These are phyloP conservation scores for Pipistrellus kuhlii DNA, from an alignment of 2,797 vertebrate species.

Conservation along the genomic window DNA sequence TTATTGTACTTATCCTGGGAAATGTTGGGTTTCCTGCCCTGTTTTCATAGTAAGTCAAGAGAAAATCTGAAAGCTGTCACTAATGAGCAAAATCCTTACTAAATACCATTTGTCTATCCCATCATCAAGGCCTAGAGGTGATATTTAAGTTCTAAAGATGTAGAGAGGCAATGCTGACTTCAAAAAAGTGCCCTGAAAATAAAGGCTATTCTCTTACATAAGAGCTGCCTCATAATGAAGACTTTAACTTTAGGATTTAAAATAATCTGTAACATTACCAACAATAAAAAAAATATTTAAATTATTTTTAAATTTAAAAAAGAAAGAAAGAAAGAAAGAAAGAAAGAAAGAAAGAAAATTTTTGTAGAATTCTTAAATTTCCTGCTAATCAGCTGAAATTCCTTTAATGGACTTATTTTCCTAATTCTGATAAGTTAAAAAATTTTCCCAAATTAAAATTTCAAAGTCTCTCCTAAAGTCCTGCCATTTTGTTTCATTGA, in stretches of 20 bases:
- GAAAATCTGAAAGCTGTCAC: neutral
- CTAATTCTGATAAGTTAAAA: neutral
- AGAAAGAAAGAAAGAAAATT: neutral
- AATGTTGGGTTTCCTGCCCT: neutral
- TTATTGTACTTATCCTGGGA: neutral
- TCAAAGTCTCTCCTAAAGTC: neutral
- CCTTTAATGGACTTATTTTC: neutral
- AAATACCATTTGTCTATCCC: neutral
- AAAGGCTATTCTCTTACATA: neutral
- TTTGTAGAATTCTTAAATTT: neutral
- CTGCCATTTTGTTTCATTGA: neutral
- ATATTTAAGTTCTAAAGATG: neutral
- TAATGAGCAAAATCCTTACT: neutral
- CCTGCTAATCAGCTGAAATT: slow-evolving; percentile 10
- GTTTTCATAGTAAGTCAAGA: neutral
- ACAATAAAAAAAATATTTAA: too few species aligned
- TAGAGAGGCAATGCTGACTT: neutral
- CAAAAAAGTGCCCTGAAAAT: neutral
- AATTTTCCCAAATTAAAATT: slow-evolving; percentile 28
- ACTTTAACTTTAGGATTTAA: slow-evolving; percentile 6
- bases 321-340: too few species aligned
- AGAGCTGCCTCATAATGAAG: neutral
- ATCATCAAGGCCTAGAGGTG: neutral
- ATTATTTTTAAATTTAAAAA: too few species aligned
- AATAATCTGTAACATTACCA: neutral